Evolutionary conservation across 2,888 invertebrate species (phyloP).

Genomic region (Macrosoma leucophasiata): DNA sequence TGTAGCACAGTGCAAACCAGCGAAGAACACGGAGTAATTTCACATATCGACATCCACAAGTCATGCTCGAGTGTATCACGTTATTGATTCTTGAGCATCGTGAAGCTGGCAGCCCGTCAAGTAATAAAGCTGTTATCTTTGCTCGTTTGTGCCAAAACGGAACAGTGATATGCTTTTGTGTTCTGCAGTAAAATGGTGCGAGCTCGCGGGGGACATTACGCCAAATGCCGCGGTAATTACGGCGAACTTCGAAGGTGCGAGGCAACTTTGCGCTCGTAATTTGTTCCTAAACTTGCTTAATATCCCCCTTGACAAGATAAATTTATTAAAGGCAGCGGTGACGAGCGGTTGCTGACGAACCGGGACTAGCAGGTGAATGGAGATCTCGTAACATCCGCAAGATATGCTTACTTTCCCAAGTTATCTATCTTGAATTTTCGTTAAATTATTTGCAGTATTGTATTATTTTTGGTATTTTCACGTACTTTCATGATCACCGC

Average conservation of each 20-base stretch:
- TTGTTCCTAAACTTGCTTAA: conserved; percentile 68
- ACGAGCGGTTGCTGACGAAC: conserved; percentile 32
- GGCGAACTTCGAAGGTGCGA: conserved; percentile 53
- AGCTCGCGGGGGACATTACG: conserved; percentile 41
- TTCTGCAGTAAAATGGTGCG: conserved; percentile 45
- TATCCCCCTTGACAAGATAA: conserved; percentile 67
- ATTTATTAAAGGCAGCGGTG: conserved; percentile 64
- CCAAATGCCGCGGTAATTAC: conserved; percentile 56
- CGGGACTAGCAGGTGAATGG: conserved; percentile 20
- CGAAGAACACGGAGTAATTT: conserved; percentile 4
- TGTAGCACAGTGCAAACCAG: conserved; percentile 23
- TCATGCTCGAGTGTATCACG: conserved; percentile 25
- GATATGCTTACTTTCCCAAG: no score
- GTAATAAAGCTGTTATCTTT: conserved; percentile 62
- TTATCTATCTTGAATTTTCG: no score
- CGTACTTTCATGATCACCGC: no score
- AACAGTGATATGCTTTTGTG: conserved; percentile 47
- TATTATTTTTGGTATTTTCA: no score
- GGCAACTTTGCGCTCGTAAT: conserved; percentile 65
- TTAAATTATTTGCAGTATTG: no score
- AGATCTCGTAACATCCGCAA: no score
- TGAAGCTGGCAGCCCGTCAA: conserved; percentile 52
- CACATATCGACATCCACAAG: conserved; percentile 1
- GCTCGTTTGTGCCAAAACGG: conserved; percentile 57
- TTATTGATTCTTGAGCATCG: conserved; percentile 44